Conservation (phyloP, 2,888 invertebrate genomes). For the Watsonalla cultraria region DNA sequence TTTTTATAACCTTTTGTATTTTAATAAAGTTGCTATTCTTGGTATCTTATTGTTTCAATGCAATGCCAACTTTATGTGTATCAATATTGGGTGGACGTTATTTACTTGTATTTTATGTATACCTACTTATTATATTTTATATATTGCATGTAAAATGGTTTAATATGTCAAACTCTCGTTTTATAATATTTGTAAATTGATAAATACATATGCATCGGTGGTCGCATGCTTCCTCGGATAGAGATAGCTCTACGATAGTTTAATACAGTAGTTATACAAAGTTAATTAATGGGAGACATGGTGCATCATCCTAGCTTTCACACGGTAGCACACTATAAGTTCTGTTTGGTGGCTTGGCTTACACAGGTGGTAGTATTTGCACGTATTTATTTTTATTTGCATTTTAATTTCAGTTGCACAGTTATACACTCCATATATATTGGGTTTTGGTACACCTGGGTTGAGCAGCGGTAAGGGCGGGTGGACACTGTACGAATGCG, state of each 20-base stretch:
- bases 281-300: conserved; percentile 77
- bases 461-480: conserved; percentile 66
- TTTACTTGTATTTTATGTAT: background rate
- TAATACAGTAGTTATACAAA: conserved; percentile 43
- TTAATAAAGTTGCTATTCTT: conserved; percentile 79
- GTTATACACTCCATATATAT: conserved; percentile 77
- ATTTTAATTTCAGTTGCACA: conserved; percentile 77
- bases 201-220: conserved; percentile 18
- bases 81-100: background rate
- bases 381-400: conserved; percentile 75
- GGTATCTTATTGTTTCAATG: conserved; percentile 56
- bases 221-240: conserved; percentile 47
- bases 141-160: background rate
- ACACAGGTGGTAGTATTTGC: conserved; percentile 64
- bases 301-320: conserved; percentile 73
- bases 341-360: conserved; percentile 64
- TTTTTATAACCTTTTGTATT: conserved; percentile 78
- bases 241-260: conserved; percentile 33
- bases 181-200: conserved; percentile 10
- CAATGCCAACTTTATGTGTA: conserved; percentile 6
- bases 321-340: conserved; percentile 48
- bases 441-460: conserved; percentile 71
- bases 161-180: conserved; percentile 4
- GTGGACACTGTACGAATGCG: conserved; percentile 80
- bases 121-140: background rate